Percentiles rank a stretch among this genome's conserved stretches.
phyloP scores from a whole-genome alignment of 2,113 vertebrate genomes.

The Lepus americanus region DNA sequence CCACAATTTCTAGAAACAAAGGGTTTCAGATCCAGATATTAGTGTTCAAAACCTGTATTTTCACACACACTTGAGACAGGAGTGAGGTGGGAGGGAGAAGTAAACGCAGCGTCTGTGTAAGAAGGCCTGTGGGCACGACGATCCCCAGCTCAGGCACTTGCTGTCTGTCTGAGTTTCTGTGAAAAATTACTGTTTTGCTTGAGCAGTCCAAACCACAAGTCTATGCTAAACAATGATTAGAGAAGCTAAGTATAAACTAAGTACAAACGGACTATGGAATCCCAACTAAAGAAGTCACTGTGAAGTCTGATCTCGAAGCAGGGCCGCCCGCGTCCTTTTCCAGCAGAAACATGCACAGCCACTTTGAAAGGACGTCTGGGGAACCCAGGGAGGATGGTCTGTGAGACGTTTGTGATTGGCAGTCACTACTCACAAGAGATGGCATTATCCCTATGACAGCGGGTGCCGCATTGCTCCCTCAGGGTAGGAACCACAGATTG shows the following conservation, averaged over 20 bases:
- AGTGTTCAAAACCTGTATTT: background rate
- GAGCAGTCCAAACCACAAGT: slow-evolving; percentile 3
- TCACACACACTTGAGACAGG: background rate
- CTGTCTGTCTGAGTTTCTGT: background rate
- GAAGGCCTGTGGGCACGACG: background rate
- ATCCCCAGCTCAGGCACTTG: background rate
- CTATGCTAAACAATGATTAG: background rate
- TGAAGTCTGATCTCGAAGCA: background rate
- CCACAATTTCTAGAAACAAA: background rate
- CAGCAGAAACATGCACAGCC: background rate
- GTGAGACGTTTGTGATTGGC: background rate
- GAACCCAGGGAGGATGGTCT: background rate
- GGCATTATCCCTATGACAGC: background rate
- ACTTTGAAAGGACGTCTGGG: background rate
- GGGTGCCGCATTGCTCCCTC: too few species aligned
- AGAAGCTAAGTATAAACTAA: background rate
- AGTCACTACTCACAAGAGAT: background rate
- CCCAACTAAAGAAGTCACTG: background rate
- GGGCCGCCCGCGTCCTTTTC: background rate
- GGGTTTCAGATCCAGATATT: background rate
- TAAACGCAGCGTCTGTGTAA: background rate
- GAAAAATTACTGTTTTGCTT: slow-evolving; percentile 3
- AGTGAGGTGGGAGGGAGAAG: background rate
- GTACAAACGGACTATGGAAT: background rate
- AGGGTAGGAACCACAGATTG: background rate